A percentile compares a stretch with the other conserved stretches of the same genome.
These are phyloP conservation scores for Etia nguti DNA, from an alignment of 2,113 vertebrate genomes.

Conservation along the genomic window DNA sequence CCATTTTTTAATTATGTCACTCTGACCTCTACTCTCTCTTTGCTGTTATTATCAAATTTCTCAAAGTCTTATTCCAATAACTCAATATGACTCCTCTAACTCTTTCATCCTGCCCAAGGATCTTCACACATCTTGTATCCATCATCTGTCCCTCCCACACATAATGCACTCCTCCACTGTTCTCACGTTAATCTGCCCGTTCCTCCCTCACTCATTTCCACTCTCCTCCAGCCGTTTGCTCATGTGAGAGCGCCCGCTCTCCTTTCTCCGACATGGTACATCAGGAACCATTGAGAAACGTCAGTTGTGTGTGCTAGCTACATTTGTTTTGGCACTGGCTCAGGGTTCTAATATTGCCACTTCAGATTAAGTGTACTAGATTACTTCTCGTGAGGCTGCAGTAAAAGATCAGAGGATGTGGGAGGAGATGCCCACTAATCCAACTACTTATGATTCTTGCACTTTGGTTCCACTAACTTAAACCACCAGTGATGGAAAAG, in stretches of 20 bases:
- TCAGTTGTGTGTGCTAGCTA: slow-evolving; percentile 19
- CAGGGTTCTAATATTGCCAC: slow-evolving; percentile 56
- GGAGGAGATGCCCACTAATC: slow-evolving; percentile 54
- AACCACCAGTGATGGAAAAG: slow-evolving; percentile 30
- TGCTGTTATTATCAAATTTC: slow-evolving; percentile 38
- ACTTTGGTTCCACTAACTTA: slow-evolving; percentile 35
- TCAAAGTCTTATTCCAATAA: slow-evolving; percentile 37
- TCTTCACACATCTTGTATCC: slow-evolving; percentile 69
- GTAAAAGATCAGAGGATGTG: slow-evolving; percentile 44
- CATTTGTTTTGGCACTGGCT: slow-evolving; percentile 57
- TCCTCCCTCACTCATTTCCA: slow-evolving; percentile 35
- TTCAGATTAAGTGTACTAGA: slow-evolving; percentile 55
- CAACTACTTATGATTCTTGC: slow-evolving; percentile 21
- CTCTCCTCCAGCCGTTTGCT: neutral
- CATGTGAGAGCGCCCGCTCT: neutral
- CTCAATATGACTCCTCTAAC: slow-evolving; percentile 43
- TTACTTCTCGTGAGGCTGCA: slow-evolving; percentile 41
- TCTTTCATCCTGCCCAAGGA: slow-evolving; percentile 50
- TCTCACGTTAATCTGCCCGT: slow-evolving; percentile 50
- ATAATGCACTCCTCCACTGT: slow-evolving; percentile 47
- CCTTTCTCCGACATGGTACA: slow-evolving; percentile 1
- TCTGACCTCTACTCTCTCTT: slow-evolving; percentile 17
- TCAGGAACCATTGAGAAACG: slow-evolving; percentile 29
- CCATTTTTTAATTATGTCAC: slow-evolving; percentile 35
- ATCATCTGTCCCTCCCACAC: slow-evolving; percentile 63